Conservation (phyloP, 2,113 vertebrate species). For the Charina bottae region DNA sequence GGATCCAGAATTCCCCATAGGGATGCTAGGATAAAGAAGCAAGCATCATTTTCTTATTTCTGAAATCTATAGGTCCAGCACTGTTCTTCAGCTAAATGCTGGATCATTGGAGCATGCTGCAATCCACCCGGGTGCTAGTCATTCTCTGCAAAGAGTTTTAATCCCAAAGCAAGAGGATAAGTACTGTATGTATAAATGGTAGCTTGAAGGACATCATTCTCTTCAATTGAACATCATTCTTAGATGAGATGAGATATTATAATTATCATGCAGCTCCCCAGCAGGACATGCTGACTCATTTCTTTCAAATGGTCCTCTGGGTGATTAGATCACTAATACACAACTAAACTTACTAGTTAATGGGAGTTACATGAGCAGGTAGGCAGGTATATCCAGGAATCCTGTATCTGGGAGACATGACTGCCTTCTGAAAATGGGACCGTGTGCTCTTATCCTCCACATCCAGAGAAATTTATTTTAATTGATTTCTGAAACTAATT, state of each 20-base stretch:
- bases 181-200: not conserved
- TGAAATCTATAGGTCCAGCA: not conserved
- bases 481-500: constrained; percentile 42
- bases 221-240: not conserved
- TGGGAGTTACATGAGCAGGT: not conserved
- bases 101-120: not conserved
- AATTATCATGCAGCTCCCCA: not conserved
- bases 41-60: not conserved
- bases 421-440: constrained; percentile 1
- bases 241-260: not conserved
- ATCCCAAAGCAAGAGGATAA: not conserved
- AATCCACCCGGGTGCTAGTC: not conserved
- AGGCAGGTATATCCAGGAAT: not conserved
- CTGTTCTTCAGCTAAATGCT: not conserved
- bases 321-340: not conserved
- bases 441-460: constrained; percentile 9
- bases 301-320: not conserved
- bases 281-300: not conserved
- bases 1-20: not conserved
- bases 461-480: constrained; percentile 10
- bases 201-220: not conserved
- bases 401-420: not conserved
- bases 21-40: not conserved
- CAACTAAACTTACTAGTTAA: not conserved
- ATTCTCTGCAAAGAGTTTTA: not conserved